A percentile compares a stretch with the other conserved stretches of the same genome.
phyloP scores from a whole-genome alignment of 2,113 vertebrate genomes.

The Tupaia chinensis region DNA sequence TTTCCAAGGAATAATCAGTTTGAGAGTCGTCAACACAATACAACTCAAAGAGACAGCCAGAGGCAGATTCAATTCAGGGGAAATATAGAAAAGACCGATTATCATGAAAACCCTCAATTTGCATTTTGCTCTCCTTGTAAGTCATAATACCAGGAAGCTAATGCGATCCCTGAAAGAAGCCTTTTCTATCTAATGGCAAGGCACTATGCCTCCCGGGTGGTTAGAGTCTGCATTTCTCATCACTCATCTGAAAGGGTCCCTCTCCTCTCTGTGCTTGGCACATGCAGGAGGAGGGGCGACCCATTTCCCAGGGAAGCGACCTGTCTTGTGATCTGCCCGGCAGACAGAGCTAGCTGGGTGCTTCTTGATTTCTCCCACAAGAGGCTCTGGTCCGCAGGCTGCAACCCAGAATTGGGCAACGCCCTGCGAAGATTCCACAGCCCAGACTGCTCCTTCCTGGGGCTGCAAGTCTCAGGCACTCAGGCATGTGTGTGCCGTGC shows the following conservation, averaged over 20 bases:
- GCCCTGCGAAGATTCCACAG: neutral
- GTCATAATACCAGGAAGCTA: conserved; percentile 60
- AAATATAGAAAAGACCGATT: conserved; percentile 55
- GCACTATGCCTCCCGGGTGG: conserved; percentile 3
- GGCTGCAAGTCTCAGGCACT: neutral
- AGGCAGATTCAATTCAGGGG: conserved; percentile 27
- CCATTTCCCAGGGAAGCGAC: neutral
- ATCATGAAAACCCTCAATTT: conserved; percentile 55
- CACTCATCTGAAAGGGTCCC: neutral
- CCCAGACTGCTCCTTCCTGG: neutral
- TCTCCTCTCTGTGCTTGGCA: conserved; percentile 50
- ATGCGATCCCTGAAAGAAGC: conserved; percentile 53
- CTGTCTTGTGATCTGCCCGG: neutral
- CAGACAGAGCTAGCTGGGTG: neutral
- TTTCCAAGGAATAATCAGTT: conserved; percentile 63
- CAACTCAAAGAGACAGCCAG: conserved; percentile 47
- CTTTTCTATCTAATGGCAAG: conserved; percentile 69
- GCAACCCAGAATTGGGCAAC: too few species aligned
- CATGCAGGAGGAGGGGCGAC: neutral
- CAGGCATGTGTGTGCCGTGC: neutral
- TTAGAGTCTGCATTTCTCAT: conserved; percentile 69
- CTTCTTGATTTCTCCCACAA: neutral
- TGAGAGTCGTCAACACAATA: neutral
- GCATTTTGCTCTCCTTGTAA: conserved; percentile 64
- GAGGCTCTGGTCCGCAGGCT: neutral